A percentile compares a stretch with the other conserved stretches of the same genome.
phyloP scores from a whole-genome alignment of 53 echinoderm and acorn worm genomes.

The Actinopyga echinites region DNA sequence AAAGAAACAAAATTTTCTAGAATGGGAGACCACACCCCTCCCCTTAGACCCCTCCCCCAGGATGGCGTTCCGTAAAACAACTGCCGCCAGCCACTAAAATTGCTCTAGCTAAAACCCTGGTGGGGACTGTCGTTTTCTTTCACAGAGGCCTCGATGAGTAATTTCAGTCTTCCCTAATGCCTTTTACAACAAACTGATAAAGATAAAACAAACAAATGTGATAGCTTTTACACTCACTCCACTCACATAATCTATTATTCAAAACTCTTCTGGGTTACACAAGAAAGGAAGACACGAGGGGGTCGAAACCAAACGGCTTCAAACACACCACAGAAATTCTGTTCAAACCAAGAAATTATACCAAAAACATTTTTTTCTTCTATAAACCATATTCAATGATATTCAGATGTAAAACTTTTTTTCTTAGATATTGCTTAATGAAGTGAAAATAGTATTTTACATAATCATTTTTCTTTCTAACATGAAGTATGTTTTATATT shows the following conservation, averaged over 20 bases:
- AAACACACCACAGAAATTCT: conserved; percentile 22
- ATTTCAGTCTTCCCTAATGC: no score
- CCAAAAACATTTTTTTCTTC: conserved; percentile 7
- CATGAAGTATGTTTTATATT: conserved; percentile 27
- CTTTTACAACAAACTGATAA: background rate
- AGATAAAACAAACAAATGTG: background rate
- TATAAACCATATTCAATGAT: conserved; percentile 40
- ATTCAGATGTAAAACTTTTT: conserved; percentile 15
- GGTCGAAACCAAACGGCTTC: background rate
- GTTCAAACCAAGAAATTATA: conserved; percentile 15
- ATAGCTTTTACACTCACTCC: conserved; percentile 28
- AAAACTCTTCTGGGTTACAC: conserved; percentile 23
- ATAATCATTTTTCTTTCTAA: no score
- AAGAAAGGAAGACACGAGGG: conserved; percentile 1
- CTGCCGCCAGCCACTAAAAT: no score
- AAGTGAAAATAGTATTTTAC: background rate
- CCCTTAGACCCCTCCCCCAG: no score
- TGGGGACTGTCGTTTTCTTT: no score
- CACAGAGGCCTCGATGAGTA: no score
- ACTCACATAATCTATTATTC: conserved; percentile 5
- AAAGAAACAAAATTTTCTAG: no score
- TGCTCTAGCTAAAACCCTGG: no score
- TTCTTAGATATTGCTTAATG: conserved; percentile 23
- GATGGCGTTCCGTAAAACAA: no score
- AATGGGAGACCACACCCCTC: no score